A percentile compares a stretch with the other conserved stretches of the same genome.
Conservation (phyloP, 2,797 vertebrate genomes). For the Leptatherina wallacei region DNA sequence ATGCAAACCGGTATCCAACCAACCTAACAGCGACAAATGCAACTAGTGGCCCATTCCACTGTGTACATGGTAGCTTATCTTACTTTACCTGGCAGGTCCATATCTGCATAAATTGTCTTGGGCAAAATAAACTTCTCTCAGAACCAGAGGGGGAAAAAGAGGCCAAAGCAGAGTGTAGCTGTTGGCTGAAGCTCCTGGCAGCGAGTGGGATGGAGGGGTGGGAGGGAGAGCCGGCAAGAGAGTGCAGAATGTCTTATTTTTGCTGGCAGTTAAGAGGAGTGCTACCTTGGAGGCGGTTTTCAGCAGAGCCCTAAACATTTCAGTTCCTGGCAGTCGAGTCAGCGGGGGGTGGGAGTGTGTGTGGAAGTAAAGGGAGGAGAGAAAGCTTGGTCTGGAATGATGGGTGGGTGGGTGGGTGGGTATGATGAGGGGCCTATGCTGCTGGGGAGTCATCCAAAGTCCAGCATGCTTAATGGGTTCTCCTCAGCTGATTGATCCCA, state of each 20-base stretch:
- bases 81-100: slow-evolving; percentile 33
- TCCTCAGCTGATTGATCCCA: slow-evolving; percentile 67
- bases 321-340: slow-evolving; percentile 72
- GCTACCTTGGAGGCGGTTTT: slow-evolving; percentile 75
- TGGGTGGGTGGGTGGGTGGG: slow-evolving; percentile 13
- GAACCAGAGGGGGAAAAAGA: slow-evolving; percentile 27
- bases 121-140: slow-evolving; percentile 56
- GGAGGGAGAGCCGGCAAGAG: slow-evolving; percentile 36
- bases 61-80: slow-evolving; percentile 49
- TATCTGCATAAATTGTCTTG: slow-evolving; percentile 46
- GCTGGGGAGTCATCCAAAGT: slow-evolving; percentile 85
- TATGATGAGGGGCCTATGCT: slow-evolving; percentile 62
- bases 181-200: slow-evolving; percentile 78
- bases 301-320: slow-evolving; percentile 73
- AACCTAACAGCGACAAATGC: slow-evolving; percentile 58
- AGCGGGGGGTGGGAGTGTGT: slow-evolving; percentile 40
- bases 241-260: slow-evolving; percentile 78
- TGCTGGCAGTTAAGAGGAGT: slow-evolving; percentile 72
- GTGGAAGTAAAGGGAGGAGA: slow-evolving; percentile 53
- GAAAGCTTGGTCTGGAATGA: slow-evolving; percentile 16
- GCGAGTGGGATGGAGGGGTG: slow-evolving; percentile 38
- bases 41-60: slow-evolving; percentile 49
- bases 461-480: slow-evolving; percentile 77
- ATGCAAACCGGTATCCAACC: slow-evolving; percentile 46
- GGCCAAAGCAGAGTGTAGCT: slow-evolving; percentile 70